Evolutionary conservation across 2,113 vertebrate genomes (phyloP).

Genomic region (Varanus salvator): DNA sequence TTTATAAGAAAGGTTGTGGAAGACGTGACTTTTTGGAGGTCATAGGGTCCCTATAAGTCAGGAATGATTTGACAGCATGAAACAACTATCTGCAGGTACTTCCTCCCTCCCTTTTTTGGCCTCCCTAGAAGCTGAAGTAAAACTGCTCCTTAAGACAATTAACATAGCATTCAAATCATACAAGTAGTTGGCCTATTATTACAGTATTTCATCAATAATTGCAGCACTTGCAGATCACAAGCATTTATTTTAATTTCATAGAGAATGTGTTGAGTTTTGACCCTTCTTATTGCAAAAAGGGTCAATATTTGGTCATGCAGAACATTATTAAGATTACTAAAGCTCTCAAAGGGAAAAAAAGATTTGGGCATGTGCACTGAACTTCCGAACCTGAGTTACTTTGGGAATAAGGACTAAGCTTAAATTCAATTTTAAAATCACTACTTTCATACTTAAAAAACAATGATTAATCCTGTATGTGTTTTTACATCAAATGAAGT

Average conservation of each 20-base stretch:
- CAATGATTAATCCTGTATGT: slow-evolving; percentile 68
- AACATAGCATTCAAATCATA: slow-evolving; percentile 50
- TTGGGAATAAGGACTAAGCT: slow-evolving; percentile 47
- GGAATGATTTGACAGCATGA: too few relatives aligned
- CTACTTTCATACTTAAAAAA: slow-evolving; percentile 75
- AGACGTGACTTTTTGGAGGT: too few relatives aligned
- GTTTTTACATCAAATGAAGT: slow-evolving; percentile 69
- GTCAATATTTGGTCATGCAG: slow-evolving; percentile 74
- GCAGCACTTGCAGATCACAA: slow-evolving; percentile 65
- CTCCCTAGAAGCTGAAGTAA: not conserved
- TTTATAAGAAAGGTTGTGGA: not conserved
- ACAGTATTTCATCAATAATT: slow-evolving; percentile 47
- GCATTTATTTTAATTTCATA: slow-evolving; percentile 73
- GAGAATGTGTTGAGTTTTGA: slow-evolving; percentile 60
- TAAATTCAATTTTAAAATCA: slow-evolving; percentile 74
- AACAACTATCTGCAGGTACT: too few relatives aligned
- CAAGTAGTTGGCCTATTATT: slow-evolving; percentile 22
- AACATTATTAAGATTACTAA: slow-evolving; percentile 64
- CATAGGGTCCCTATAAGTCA: too few relatives aligned
- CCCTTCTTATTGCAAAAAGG: slow-evolving; percentile 59
- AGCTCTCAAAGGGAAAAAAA: slow-evolving; percentile 49
- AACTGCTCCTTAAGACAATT: slow-evolving; percentile 14
- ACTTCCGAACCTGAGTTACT: slow-evolving; percentile 76
- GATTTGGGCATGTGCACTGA: slow-evolving; percentile 67
- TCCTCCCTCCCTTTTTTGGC: too few relatives aligned